A percentile compares a stretch with the other conserved stretches of the same genome.
phyloP scores from a whole-genome alignment of 2,797 vertebrate species.

The Tokudaia tokunoshimensis region DNA sequence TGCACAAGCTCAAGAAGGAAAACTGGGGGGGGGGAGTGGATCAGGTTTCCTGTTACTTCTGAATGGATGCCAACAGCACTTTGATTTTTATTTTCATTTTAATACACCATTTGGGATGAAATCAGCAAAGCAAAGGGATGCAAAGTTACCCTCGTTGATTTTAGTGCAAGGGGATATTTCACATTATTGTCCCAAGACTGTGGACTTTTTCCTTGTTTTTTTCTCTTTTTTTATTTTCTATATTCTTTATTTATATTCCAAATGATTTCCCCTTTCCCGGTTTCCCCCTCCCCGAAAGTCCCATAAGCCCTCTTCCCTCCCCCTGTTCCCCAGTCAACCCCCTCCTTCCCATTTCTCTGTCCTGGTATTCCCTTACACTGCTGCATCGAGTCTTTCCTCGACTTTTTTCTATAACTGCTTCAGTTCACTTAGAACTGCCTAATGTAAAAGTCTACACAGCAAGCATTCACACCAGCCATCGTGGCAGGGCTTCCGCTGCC shows the following conservation, averaged over 20 bases:
- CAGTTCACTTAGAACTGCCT: background rate
- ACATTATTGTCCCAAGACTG: background rate
- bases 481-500: fast-evolving
- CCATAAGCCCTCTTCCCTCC: too few relatives aligned
- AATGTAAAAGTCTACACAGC: background rate
- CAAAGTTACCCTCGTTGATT: conserved; percentile 1
- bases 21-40: background rate
- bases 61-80: background rate
- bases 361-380: too few relatives aligned
- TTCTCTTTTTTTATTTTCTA: too few relatives aligned
- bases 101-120: conserved; percentile 20
- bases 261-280: too few relatives aligned
- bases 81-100: conserved; percentile 9
- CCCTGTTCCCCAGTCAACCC: too few relatives aligned
- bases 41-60: background rate
- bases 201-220: background rate
- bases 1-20: background rate
- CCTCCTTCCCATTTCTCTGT: too few relatives aligned
- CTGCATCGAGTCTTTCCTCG: too few relatives aligned
- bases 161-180: conserved; percentile 23
- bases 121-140: background rate
- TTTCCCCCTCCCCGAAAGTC: too few relatives aligned
- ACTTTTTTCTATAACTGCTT: background rate
- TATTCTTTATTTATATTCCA: too few relatives aligned
- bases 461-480: background rate